Percentiles rank a stretch among this genome's conserved stretches.
phyloP scores from a whole-genome alignment of 2,888 invertebrate species.

The Cheilosia urbana region DNA sequence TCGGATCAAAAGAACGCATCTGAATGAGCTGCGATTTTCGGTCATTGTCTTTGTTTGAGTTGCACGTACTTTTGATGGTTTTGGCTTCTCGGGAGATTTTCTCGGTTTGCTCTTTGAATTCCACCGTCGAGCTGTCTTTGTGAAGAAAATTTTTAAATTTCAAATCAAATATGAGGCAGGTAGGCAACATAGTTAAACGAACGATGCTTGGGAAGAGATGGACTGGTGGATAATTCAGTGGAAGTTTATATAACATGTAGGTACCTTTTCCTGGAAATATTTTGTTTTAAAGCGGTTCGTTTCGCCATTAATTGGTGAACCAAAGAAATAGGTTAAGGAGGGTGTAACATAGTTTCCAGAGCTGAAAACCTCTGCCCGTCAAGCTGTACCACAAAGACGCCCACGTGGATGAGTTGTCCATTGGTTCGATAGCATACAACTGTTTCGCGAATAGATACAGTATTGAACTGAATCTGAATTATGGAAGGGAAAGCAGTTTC shows the following conservation, averaged over 20 bases:
- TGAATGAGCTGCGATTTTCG: slow-evolving; percentile 52
- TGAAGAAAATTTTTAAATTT: slow-evolving; percentile 36
- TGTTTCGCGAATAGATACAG: no score
- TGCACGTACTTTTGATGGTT: slow-evolving; percentile 44
- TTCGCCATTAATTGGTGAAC: no score
- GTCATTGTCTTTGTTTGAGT: slow-evolving; percentile 66
- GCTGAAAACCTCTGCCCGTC: no score
- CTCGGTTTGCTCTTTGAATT: slow-evolving; percentile 36
- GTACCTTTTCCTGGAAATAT: no score
- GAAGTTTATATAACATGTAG: no score
- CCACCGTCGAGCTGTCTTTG: slow-evolving; percentile 7
- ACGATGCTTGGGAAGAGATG: not conserved
- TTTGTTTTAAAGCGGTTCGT: not conserved
- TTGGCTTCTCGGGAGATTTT: slow-evolving; percentile 50
- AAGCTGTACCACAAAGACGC: no score
- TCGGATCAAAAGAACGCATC: slow-evolving; percentile 3
- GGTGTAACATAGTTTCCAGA: no score
- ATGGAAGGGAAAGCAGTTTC: no score
- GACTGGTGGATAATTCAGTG: slow-evolving; percentile 45
- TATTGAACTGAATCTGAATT: no score
- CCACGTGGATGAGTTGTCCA: no score
- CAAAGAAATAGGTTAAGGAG: no score
- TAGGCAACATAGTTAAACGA: slow-evolving; percentile 32
- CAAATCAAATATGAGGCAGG: slow-evolving; percentile 51
- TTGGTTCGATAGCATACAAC: no score